Percentiles rank a stretch among this genome's conserved stretches.
These are phyloP conservation scores for Corythoichthys intestinalis DNA, from an alignment of 2,113 vertebrate species.

Conservation along the genomic window DNA sequence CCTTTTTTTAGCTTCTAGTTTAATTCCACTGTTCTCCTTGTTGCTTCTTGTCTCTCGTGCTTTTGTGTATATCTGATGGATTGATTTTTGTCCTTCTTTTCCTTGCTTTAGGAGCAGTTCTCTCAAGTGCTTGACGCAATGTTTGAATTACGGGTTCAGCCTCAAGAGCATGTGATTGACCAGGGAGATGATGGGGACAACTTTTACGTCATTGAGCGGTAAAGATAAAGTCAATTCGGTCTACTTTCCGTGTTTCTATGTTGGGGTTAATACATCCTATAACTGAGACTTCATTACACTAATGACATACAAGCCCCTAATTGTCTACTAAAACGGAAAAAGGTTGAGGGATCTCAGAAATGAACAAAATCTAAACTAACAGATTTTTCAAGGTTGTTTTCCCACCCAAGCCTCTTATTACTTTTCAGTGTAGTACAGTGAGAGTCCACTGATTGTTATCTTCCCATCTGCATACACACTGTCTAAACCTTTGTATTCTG, in stretches of 20 bases:
- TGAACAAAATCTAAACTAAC: neutral
- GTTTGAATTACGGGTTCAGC: slow-evolving; percentile 90
- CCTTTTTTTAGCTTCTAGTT: slow-evolving; percentile 3
- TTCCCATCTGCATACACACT: slow-evolving; percentile 24
- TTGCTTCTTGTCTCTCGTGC: neutral
- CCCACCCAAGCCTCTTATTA: slow-evolving; percentile 11
- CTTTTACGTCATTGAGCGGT: slow-evolving; percentile 97
- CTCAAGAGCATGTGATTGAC: slow-evolving; percentile 93
- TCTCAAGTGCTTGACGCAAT: slow-evolving; percentile 97
- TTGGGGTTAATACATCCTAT: neutral
- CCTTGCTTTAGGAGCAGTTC: slow-evolving; percentile 83
- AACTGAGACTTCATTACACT: neutral
- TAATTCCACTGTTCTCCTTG: neutral
- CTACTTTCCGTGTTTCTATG: neutral
- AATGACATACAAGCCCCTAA: no score
- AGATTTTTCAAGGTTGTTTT: slow-evolving; percentile 14
- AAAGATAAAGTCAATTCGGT: slow-evolving; percentile 3
- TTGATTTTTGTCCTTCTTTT: neutral
- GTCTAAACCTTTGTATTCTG: slow-evolving; percentile 12
- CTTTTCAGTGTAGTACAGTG: slow-evolving; percentile 11
- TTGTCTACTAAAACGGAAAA: no score
- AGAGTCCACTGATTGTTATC: slow-evolving; percentile 27
- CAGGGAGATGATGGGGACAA: slow-evolving; percentile 98
- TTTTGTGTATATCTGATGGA: slow-evolving; percentile 6
- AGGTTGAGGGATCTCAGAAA: neutral